A percentile compares a stretch with the other conserved stretches of the same genome.
Evolutionary conservation across 2,113 vertebrate genomes (phyloP).

Genomic region (Bujurquina vittata): DNA sequence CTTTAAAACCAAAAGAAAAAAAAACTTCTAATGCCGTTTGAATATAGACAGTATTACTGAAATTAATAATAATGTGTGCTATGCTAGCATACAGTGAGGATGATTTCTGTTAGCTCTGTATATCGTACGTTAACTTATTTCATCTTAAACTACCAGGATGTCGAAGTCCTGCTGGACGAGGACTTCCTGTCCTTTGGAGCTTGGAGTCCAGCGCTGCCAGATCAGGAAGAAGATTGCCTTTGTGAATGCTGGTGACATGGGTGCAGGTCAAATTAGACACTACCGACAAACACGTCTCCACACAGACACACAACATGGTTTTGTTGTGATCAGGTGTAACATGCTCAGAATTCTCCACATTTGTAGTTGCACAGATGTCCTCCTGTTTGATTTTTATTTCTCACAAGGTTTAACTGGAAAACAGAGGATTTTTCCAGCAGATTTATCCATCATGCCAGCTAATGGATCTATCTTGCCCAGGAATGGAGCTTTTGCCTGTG

Average conservation of each 20-base stretch:
- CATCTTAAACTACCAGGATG: constrained; percentile 63
- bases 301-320: not conserved
- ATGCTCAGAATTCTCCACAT: not conserved
- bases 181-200: constrained; percentile 86
- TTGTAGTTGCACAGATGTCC: not conserved
- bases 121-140: not conserved
- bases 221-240: constrained; percentile 76
- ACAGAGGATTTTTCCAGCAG: constrained; percentile 75
- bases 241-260: constrained; percentile 84
- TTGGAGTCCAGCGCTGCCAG: constrained; percentile 77
- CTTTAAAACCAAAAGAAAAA: not conserved
- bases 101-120: not conserved
- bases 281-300: not conserved
- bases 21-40: not conserved
- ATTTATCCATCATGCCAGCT: constrained; percentile 82
- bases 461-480: constrained; percentile 85
- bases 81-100: not conserved
- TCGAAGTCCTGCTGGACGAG: constrained; percentile 84
- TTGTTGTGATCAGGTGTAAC: not conserved
- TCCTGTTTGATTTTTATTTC: not conserved
- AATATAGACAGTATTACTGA: not conserved
- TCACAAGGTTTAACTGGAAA: constrained; percentile 87
- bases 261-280: constrained; percentile 78
- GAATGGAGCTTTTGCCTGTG: constrained; percentile 85
- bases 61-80: not conserved